A percentile compares a stretch with the other conserved stretches of the same genome.
These are phyloP conservation scores for Notospermus geniculatus DNA, from an alignment of 1,140 invertebrate species.

Conservation along the genomic window DNA sequence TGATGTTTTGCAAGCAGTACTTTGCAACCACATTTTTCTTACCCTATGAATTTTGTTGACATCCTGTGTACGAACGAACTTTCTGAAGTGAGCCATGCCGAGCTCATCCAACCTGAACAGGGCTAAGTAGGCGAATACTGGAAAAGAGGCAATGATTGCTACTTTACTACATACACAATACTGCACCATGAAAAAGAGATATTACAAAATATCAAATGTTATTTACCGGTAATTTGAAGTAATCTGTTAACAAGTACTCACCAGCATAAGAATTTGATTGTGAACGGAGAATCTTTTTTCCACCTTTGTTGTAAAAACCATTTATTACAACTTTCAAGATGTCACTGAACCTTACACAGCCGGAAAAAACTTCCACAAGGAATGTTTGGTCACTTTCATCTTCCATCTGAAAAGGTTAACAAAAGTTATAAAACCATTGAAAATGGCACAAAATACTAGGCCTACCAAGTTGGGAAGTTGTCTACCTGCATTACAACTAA, in stretches of 20 bases:
- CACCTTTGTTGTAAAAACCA: constrained; percentile 48
- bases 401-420: constrained; percentile 25
- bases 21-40: too few relatives aligned
- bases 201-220: too few relatives aligned
- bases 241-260: constrained; percentile 20
- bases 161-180: too few relatives aligned
- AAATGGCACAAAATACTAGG: too few relatives aligned
- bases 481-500: too few relatives aligned
- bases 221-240: too few relatives aligned
- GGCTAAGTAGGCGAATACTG: constrained; percentile 48
- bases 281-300: constrained; percentile 43
- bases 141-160: constrained; percentile 16
- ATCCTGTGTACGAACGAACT: constrained; percentile 44
- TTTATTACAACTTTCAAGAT: constrained; percentile 41
- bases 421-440: not conserved
- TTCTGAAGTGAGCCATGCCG: constrained; percentile 44
- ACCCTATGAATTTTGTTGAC: constrained; percentile 49
- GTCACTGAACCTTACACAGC: constrained; percentile 39
- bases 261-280: constrained; percentile 42
- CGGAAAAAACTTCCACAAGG: constrained; percentile 50
- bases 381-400: constrained; percentile 45
- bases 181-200: too few relatives aligned
- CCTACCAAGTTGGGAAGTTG: too few relatives aligned
- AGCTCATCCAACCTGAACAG: constrained; percentile 52
- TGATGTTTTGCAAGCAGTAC: too few relatives aligned